Evolutionary conservation across 1,140 invertebrate genomes (phyloP).

Genomic region (Campoletis sonorensis): DNA sequence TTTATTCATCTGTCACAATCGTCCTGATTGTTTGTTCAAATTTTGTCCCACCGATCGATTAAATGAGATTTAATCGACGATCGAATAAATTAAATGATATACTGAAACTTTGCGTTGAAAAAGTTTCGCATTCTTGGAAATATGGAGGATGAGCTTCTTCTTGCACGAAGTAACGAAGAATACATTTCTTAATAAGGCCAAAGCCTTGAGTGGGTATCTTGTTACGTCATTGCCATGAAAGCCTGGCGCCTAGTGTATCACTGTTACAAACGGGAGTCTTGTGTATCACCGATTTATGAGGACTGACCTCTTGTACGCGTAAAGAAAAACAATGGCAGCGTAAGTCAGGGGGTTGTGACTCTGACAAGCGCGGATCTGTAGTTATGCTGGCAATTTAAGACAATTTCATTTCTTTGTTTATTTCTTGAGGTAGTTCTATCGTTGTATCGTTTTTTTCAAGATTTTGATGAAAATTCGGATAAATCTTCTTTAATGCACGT

Average conservation of each 20-base stretch:
- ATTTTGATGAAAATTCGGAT: no score
- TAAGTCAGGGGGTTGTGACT: neutral
- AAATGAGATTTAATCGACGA: neutral
- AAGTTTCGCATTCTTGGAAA: neutral
- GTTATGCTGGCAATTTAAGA: no score
- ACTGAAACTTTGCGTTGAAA: neutral
- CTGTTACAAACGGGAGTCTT: constrained; percentile 23
- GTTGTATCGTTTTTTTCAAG: no score
- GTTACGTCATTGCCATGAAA: constrained; percentile 51
- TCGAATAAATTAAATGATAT: neutral
- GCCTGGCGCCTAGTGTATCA: constrained; percentile 41
- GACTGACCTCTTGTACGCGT: neutral
- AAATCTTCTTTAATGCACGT: no score
- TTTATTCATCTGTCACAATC: neutral
- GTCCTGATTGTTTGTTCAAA: neutral
- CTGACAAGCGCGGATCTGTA: neutral
- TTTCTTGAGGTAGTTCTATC: no score
- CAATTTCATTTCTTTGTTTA: no score
- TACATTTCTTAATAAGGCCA: constrained; percentile 22
- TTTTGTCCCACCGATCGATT: neutral
- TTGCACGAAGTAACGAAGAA: constrained; percentile 33
- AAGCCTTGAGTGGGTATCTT: constrained; percentile 48
- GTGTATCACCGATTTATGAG: constrained; percentile 31
- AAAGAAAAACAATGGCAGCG: neutral
- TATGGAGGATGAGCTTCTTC: neutral